Percentiles rank a stretch among this genome's conserved stretches.
Conservation (phyloP, 2,888 invertebrate genomes). For the Oscheius myriophilus region DNA sequence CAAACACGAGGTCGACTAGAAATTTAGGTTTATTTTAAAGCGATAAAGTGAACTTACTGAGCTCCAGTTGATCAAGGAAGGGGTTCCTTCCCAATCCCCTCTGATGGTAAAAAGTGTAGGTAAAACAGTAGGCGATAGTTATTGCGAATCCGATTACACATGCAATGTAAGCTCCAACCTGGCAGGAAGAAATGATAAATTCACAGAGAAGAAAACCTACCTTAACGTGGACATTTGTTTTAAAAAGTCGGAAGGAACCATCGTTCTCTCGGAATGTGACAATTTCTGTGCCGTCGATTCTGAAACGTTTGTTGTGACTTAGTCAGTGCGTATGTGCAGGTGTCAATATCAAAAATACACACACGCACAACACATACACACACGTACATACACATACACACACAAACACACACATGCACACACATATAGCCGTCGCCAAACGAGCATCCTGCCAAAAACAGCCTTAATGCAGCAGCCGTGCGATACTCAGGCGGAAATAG, state of each 20-base stretch:
- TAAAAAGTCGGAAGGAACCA: slow-evolving; percentile 51
- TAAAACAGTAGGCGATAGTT: slow-evolving; percentile 34
- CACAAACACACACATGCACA: too few species aligned
- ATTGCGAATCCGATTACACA: slow-evolving; percentile 33
- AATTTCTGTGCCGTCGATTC: slow-evolving; percentile 50
- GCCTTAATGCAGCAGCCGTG: too few species aligned
- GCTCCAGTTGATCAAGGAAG: slow-evolving; percentile 40
- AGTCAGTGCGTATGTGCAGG: background rate
- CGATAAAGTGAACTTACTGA: slow-evolving; percentile 20
- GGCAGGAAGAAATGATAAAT: background rate
- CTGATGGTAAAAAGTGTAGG: slow-evolving; percentile 36
- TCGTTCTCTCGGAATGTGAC: slow-evolving; percentile 57
- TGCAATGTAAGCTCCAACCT: slow-evolving; percentile 40
- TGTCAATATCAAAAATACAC: background rate
- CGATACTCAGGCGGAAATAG: too few species aligned
- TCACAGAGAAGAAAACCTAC: slow-evolving; percentile 19
- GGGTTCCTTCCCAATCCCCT: slow-evolving; percentile 39
- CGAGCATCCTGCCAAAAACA: too few species aligned
- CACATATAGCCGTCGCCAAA: too few species aligned
- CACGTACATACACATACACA: too few species aligned
- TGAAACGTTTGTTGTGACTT: slow-evolving; percentile 6
- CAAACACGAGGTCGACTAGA: slow-evolving; percentile 56
- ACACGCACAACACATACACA: too few species aligned
- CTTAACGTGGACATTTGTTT: slow-evolving; percentile 57
- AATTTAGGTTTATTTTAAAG: background rate